These are phyloP conservation scores for Ceratosolen solmsi DNA, from an alignment of 1,140 invertebrate genomes.

Conservation along the genomic window DNA sequence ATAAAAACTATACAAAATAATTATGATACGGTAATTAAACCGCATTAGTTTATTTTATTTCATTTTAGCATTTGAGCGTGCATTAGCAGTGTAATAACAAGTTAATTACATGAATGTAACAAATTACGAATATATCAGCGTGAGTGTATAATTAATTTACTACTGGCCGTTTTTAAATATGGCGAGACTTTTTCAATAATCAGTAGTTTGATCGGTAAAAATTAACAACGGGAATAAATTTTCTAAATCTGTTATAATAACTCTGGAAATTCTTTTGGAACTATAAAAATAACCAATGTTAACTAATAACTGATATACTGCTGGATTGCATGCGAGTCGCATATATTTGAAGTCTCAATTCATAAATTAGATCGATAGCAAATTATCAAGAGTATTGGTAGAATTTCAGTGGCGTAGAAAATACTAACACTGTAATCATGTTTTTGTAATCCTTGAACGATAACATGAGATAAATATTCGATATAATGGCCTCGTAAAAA, in stretches of 20 bases:
- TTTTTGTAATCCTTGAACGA: constrained; percentile 44
- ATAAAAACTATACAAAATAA: too few relatives aligned
- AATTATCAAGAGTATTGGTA: constrained; percentile 29
- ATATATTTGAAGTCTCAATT: neutral
- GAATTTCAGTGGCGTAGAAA: constrained; percentile 20
- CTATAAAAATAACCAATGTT: neutral
- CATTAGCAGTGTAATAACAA: neutral
- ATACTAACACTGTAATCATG: constrained; percentile 41
- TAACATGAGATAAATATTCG: constrained; percentile 36
- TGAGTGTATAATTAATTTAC: neutral
- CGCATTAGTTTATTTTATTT: too few relatives aligned
- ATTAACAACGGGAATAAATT: neutral
- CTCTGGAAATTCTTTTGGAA: neutral
- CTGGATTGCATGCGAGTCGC: neutral
- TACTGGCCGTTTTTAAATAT: neutral
- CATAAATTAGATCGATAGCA: neutral
- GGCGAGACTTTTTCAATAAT: neutral
- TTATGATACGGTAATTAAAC: too few relatives aligned
- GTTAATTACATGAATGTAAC: neutral
- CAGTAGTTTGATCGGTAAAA: neutral
- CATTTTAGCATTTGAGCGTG: too few relatives aligned
- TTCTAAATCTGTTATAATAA: neutral
- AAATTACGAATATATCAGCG: neutral
- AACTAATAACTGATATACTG: neutral
- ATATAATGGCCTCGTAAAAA: constrained; percentile 23